phyloP scores from a whole-genome alignment of 2,113 vertebrate genomes.

The Psilopsiagon aurifrons region DNA sequence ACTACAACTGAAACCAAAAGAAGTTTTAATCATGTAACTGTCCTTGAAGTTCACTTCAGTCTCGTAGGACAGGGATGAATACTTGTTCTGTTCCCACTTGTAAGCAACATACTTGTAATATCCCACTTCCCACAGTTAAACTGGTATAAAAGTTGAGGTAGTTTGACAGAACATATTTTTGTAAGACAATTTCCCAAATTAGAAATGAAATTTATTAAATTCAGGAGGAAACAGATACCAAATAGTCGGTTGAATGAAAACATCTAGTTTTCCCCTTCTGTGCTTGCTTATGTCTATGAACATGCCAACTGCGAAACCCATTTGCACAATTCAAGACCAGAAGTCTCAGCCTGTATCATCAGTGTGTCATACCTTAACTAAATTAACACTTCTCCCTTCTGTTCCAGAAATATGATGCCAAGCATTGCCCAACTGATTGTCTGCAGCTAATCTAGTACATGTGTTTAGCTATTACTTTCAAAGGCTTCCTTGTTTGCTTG shows the following conservation, averaged over 20 bases:
- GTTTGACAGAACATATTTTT: neutral
- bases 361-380: constrained; percentile 5
- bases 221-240: neutral
- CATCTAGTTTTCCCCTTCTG: neutral
- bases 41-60: neutral
- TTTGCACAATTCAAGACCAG: constrained; percentile 4
- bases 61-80: neutral
- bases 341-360: neutral
- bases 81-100: neutral
- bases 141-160: neutral
- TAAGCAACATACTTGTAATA: neutral
- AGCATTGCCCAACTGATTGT: neutral
- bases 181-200: neutral
- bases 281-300: neutral
- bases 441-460: neutral
- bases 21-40: neutral
- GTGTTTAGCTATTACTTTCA: neutral
- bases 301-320: neutral
- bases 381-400: constrained; percentile 2
- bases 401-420: constrained; percentile 13
- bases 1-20: neutral
- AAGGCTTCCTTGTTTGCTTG: neutral
- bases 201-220: neutral
- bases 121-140: neutral
- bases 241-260: neutral